These are phyloP conservation scores for Thalassophryne amazonica DNA, from an alignment of 2,797 vertebrate species.

Conservation along the genomic window DNA sequence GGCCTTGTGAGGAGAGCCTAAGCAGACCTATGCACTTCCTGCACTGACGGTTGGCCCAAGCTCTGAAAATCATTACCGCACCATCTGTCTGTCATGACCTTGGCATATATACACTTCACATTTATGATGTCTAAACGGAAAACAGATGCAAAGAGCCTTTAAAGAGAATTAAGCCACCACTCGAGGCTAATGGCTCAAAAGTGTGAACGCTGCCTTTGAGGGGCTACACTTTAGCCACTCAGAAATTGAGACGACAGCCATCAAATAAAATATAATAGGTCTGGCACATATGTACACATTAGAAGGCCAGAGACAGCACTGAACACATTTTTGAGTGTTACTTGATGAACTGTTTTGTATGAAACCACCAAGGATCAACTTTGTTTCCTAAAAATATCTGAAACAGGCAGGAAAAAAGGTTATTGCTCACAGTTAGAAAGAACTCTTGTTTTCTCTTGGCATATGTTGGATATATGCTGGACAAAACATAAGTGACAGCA, in stretches of 20 bases:
- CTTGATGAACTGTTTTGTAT: too few relatives aligned
- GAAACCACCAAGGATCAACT: too few relatives aligned
- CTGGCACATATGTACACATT: slow-evolving; percentile 37
- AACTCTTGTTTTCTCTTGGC: too few relatives aligned
- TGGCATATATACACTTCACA: slow-evolving; percentile 59
- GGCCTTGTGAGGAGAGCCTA: slow-evolving; percentile 42
- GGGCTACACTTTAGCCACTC: slow-evolving; percentile 21
- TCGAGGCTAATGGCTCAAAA: slow-evolving; percentile 56
- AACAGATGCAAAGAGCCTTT: slow-evolving; percentile 61
- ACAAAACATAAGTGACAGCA: too few relatives aligned
- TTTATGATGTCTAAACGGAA: slow-evolving; percentile 65
- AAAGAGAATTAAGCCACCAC: slow-evolving; percentile 53
- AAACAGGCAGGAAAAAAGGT: too few relatives aligned
- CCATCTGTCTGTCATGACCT: slow-evolving; percentile 67
- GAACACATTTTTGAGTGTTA: neutral
- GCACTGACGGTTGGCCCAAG: slow-evolving; percentile 17
- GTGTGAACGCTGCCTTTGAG: slow-evolving; percentile 62
- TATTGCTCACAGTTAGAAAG: too few relatives aligned
- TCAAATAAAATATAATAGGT: slow-evolving; percentile 43
- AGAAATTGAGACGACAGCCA: slow-evolving; percentile 10
- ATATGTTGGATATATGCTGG: too few relatives aligned
- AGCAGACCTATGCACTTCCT: slow-evolving; percentile 49
- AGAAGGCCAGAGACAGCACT: slow-evolving; percentile 9
- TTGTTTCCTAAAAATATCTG: too few relatives aligned
- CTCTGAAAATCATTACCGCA: slow-evolving; percentile 66